Evolutionary conservation across 1,140 invertebrate genomes (phyloP).

Genomic region (Drosophila nasuta): DNA sequence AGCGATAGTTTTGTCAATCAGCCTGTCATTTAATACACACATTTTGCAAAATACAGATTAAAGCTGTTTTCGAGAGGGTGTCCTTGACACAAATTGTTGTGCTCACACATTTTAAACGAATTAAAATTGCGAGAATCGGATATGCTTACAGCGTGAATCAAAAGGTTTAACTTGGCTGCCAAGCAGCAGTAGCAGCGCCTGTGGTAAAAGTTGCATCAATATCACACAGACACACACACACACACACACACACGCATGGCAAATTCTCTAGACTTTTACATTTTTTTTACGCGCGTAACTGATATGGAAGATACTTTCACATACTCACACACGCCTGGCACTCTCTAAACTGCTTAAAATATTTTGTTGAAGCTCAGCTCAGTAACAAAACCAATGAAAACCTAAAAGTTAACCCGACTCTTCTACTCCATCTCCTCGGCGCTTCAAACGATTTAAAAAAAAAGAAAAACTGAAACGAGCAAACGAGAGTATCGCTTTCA

Average conservation of each 20-base stretch:
- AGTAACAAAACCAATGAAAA: slow-evolving; percentile 68
- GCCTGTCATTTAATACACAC: too few species aligned
- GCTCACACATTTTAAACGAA: slow-evolving; percentile 55
- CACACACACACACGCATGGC: slow-evolving; percentile 22
- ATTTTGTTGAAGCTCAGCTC: slow-evolving; percentile 72
- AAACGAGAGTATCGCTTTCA: slow-evolving; percentile 69
- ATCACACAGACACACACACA: slow-evolving; percentile 26
- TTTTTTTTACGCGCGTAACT: slow-evolving; percentile 35
- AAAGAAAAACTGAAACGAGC: slow-evolving; percentile 44
- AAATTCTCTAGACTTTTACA: slow-evolving; percentile 37
- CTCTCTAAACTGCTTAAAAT: slow-evolving; percentile 80
- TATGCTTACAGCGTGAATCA: slow-evolving; percentile 60
- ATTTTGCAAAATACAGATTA: too few species aligned
- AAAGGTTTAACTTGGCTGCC: slow-evolving; percentile 52
- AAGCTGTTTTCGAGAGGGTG: neutral
- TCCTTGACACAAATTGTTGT: neutral
- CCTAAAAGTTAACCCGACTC: slow-evolving; percentile 61
- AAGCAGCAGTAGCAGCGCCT: neutral
- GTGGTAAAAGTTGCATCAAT: slow-evolving; percentile 48
- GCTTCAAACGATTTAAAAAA: slow-evolving; percentile 66
- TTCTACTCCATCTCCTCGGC: neutral
- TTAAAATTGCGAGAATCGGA: slow-evolving; percentile 61
- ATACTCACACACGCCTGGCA: slow-evolving; percentile 33
- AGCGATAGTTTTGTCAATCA: too few species aligned
- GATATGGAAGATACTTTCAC: slow-evolving; percentile 68